Conservation (phyloP, 2,797 vertebrate genomes). For the Hafferia zeledoni region DNA sequence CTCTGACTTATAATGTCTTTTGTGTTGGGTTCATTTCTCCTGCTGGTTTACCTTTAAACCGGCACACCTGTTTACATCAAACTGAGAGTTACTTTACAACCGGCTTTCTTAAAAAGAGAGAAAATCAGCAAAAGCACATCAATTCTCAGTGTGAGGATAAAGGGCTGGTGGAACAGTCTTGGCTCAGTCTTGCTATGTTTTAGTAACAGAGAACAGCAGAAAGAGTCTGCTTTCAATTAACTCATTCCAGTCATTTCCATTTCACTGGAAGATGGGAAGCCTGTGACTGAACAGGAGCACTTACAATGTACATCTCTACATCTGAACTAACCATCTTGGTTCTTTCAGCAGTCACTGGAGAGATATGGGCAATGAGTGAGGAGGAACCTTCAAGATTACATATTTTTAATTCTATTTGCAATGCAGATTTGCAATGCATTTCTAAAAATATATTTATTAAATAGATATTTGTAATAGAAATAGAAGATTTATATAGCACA, state of each 20-base stretch:
- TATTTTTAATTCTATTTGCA: not conserved
- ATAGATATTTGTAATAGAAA: not conserved
- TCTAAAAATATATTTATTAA: not conserved
- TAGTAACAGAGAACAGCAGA: not conserved
- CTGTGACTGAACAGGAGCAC: not conserved
- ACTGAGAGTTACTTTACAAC: not conserved
- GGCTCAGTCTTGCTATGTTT: not conserved
- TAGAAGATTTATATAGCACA: not conserved
- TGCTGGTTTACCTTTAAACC: too few species aligned
- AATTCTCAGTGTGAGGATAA: not conserved
- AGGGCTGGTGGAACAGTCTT: not conserved
- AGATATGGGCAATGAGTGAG: not conserved
- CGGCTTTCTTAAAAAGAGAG: not conserved
- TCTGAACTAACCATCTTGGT: not conserved
- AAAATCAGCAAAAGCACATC: not conserved
- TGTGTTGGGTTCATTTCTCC: too few species aligned
- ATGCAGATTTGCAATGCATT: not conserved
- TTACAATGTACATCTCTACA: not conserved
- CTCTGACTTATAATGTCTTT: too few species aligned
- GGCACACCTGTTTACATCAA: not conserved
- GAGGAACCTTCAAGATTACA: not conserved
- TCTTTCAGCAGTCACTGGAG: not conserved
- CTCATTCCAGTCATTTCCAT: not conserved
- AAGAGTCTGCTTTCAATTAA: not conserved
- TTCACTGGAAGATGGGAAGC: not conserved